Evolutionary conservation across 1,140 invertebrate species (phyloP).

Genomic region (Drosophila ananassae): DNA sequence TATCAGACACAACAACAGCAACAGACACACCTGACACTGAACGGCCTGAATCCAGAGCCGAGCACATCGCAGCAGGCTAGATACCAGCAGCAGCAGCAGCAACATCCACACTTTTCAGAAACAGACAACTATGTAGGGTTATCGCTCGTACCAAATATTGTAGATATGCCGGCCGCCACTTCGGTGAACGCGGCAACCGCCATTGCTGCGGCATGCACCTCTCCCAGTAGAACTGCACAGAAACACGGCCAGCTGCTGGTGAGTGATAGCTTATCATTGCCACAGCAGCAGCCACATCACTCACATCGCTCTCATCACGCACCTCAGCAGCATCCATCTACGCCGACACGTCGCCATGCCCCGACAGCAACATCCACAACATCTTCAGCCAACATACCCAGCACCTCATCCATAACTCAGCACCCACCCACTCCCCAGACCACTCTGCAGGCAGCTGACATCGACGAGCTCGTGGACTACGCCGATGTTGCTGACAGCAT

Average conservation of each 20-base stretch:
- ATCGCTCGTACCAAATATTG: slow-evolving; percentile 77
- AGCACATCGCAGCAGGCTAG: slow-evolving; percentile 76
- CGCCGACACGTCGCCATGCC: slow-evolving; percentile 45
- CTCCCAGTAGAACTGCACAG: slow-evolving; percentile 61
- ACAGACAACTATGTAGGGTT: slow-evolving; percentile 82
- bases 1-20: slow-evolving; percentile 48
- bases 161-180: slow-evolving; percentile 62
- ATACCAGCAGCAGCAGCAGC: slow-evolving; percentile 62
- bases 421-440: slow-evolving; percentile 50
- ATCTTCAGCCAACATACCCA: slow-evolving; percentile 36
- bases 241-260: slow-evolving; percentile 68
- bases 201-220: slow-evolving; percentile 23
- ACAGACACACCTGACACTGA: slow-evolving; percentile 26
- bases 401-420: slow-evolving; percentile 48
- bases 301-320: slow-evolving; percentile 50
- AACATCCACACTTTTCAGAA: slow-evolving; percentile 78
- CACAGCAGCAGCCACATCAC: slow-evolving; percentile 52
- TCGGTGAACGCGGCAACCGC: slow-evolving; percentile 12
- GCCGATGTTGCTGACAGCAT: slow-evolving; percentile 83
- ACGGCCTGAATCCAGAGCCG: slow-evolving; percentile 53
- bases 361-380: slow-evolving; percentile 37
- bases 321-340: slow-evolving; percentile 55
- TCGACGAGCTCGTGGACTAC: slow-evolving; percentile 79
- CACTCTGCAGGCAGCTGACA: slow-evolving; percentile 27
- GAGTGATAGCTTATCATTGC: slow-evolving; percentile 65